A percentile compares a stretch with the other conserved stretches of the same genome.
Evolutionary conservation across 2,797 vertebrate species (phyloP).

Genomic region (Nannoperca obscura): DNA sequence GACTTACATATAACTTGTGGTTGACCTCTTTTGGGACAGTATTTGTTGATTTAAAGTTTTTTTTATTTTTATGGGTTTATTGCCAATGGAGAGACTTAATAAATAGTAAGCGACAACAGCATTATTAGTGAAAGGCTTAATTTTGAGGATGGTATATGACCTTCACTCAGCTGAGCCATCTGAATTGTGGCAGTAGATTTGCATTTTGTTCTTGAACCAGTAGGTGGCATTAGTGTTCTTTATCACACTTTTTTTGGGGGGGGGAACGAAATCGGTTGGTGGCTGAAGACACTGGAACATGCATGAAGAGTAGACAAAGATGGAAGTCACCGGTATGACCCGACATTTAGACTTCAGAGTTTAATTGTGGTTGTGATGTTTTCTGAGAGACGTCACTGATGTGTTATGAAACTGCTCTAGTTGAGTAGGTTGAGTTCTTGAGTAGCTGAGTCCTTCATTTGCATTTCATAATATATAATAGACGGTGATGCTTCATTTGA

Average conservation of each 20-base stretch:
- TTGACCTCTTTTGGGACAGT: conserved; percentile 1
- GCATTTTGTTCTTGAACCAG: conserved; percentile 62
- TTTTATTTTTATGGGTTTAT: not conserved
- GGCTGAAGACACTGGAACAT: not conserved
- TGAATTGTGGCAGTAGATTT: not conserved
- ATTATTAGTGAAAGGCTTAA: not conserved
- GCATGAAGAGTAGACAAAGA: not conserved
- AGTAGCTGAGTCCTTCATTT: not conserved
- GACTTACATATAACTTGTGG: not conserved
- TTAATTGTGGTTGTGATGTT: not conserved
- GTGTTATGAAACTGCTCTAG: not conserved
- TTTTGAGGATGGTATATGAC: not conserved
- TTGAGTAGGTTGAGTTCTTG: not conserved
- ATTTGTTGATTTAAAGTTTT: not conserved
- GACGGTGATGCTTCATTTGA: conserved; percentile 2
- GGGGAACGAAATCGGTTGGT: too few relatives aligned
- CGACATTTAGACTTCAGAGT: not conserved
- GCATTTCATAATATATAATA: not conserved
- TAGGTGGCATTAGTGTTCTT: conserved; percentile 88
- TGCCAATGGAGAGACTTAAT: not conserved
- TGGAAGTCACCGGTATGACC: conserved; percentile 1
- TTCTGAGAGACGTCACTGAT: not conserved
- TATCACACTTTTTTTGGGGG: not conserved
- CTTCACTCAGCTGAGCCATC: not conserved
- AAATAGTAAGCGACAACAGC: fast-evolving